Percentiles rank a stretch among this genome's conserved stretches.
Conservation (phyloP, 2,113 vertebrate genomes). For the Myotis brandtii region DNA sequence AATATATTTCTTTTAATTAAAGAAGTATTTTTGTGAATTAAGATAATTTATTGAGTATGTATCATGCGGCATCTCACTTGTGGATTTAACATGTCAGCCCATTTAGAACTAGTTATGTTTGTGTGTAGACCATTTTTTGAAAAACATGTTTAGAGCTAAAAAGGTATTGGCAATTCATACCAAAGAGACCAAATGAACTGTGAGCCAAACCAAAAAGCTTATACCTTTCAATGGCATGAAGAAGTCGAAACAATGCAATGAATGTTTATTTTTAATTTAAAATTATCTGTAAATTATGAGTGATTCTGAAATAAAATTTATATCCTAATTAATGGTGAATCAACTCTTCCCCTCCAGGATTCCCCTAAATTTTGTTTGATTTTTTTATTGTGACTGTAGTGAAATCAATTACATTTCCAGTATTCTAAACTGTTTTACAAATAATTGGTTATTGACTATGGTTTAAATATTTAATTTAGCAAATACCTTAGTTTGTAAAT, state of each 20-base stretch:
- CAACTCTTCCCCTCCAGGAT: neutral
- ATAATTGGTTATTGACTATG: slow-evolving; percentile 13
- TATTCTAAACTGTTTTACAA: slow-evolving; percentile 28
- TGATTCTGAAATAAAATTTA: slow-evolving; percentile 36
- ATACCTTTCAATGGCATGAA: neutral
- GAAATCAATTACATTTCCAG: neutral
- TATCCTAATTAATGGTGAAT: neutral
- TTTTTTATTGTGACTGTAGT: neutral
- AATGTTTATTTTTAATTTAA: neutral
- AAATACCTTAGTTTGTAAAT: slow-evolving; percentile 23
- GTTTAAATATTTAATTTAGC: slow-evolving; percentile 54
- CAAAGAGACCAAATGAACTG: neutral
- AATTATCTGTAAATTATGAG: neutral
- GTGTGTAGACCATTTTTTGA: neutral
- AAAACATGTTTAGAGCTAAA: neutral
- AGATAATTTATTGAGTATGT: neutral
- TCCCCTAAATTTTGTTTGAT: neutral
- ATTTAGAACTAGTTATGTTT: neutral
- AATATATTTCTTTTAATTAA: neutral
- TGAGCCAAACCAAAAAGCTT: neutral
- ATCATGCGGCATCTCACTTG: neutral
- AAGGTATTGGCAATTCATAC: neutral
- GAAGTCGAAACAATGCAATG: neutral
- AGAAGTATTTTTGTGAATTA: slow-evolving; percentile 6
- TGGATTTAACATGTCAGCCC: neutral